Evolutionary conservation across 2,888 invertebrate species (phyloP).

Genomic region (Mycalesis mineus): DNA sequence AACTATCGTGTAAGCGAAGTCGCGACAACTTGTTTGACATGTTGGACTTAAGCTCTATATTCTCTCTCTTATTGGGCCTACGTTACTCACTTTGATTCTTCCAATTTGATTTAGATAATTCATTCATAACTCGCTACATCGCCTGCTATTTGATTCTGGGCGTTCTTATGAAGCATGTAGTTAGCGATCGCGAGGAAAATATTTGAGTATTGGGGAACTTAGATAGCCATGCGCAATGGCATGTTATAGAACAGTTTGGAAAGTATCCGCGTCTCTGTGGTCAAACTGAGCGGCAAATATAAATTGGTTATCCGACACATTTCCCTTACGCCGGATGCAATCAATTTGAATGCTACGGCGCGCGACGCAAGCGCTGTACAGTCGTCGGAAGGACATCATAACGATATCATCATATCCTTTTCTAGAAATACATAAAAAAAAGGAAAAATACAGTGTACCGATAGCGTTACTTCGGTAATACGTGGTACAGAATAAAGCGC

Average conservation of each 20-base stretch:
- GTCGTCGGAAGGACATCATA: slow-evolving; percentile 53
- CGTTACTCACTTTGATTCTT: no score
- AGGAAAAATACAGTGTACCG: neutral
- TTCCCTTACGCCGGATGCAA: slow-evolving; percentile 75
- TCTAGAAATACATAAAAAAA: slow-evolving; percentile 10
- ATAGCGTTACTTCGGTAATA: neutral
- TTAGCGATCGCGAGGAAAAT: no score
- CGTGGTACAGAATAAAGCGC: neutral
- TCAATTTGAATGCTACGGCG: slow-evolving; percentile 66
- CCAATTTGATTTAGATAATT: no score
- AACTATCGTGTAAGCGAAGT: no score
- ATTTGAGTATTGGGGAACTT: no score
- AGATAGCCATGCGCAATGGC: neutral
- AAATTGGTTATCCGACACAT: slow-evolving; percentile 76
- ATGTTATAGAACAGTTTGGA: slow-evolving; percentile 10
- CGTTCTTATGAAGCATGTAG: no score
- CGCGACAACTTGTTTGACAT: no score
- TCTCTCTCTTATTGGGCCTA: no score
- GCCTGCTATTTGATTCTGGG: no score
- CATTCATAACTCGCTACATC: no score
- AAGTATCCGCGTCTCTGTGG: slow-evolving; percentile 40
- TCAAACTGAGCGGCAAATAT: slow-evolving; percentile 68
- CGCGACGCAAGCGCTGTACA: slow-evolving; percentile 55
- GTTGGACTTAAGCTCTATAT: no score
- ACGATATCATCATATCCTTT: slow-evolving; percentile 33